phyloP scores from a whole-genome alignment of 2,888 invertebrate species.

The Drosophila heteroneura region DNA sequence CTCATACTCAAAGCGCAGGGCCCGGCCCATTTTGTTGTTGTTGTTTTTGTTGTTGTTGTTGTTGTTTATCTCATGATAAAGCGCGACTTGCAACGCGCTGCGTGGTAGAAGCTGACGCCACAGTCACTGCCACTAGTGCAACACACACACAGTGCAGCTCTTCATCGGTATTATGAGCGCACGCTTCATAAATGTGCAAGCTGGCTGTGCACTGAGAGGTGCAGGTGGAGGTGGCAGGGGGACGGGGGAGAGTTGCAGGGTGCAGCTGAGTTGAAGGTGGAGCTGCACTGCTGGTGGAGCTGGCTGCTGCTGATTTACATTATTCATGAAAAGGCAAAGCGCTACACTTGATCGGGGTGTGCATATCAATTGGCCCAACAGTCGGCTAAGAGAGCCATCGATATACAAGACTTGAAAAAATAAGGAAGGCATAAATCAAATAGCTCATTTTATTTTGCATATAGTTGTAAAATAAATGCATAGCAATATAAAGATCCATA shows the following conservation, averaged over 20 bases:
- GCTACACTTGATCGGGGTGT: slow-evolving; percentile 51
- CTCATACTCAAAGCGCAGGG: slow-evolving; percentile 8
- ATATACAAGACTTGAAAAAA: neutral
- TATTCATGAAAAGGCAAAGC: slow-evolving; percentile 60
- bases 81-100: slow-evolving; percentile 79
- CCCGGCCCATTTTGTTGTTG: slow-evolving; percentile 28
- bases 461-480: neutral
- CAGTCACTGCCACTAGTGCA: slow-evolving; percentile 30
- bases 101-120: slow-evolving; percentile 68
- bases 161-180: slow-evolving; percentile 66
- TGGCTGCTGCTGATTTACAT: slow-evolving; percentile 70
- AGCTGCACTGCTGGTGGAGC: slow-evolving; percentile 24
- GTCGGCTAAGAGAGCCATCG: neutral
- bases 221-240: neutral
- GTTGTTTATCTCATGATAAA: slow-evolving; percentile 76
- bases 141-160: slow-evolving; percentile 21
- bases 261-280: slow-evolving; percentile 12
- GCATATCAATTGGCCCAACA: slow-evolving; percentile 37
- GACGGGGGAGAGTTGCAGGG: neutral
- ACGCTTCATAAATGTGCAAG: slow-evolving; percentile 64
- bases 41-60: slow-evolving; percentile 19
- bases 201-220: neutral
- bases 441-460: neutral
- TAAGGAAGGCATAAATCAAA: neutral
- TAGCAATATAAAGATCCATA: neutral